Percentiles rank a stretch among this genome's conserved stretches.
Conservation (phyloP, 2,113 vertebrate genomes). For the Phocoena sinus region DNA sequence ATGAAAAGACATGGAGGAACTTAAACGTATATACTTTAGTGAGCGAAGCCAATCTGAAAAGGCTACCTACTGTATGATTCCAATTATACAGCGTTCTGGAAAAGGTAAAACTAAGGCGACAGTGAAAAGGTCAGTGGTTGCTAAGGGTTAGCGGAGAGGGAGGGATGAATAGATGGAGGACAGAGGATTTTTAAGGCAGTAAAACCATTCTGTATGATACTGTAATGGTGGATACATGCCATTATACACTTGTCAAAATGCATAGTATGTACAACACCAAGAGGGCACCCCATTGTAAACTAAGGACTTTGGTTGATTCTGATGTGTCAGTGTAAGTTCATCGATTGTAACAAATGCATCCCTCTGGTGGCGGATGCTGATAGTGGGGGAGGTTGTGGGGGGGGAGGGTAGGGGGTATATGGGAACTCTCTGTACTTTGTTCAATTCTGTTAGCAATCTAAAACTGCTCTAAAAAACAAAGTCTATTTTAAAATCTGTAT, state of each 20-base stretch:
- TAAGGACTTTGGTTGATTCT: not conserved
- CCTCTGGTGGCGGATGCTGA: not conserved
- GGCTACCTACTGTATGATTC: not conserved
- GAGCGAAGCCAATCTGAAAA: not conserved
- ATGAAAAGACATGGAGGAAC: not conserved
- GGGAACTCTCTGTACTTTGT: not conserved
- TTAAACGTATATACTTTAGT: not conserved
- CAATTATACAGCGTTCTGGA: not conserved
- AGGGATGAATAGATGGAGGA: not conserved
- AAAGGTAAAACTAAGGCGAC: not conserved
- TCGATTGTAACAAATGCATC: not conserved
- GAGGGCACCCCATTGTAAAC: not conserved
- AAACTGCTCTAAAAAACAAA: slow-evolving; percentile 16
- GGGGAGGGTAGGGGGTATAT: not conserved
- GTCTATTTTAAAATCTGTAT: not conserved
- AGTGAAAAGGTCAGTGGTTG: not conserved
- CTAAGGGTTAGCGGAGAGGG: not conserved
- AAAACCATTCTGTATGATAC: not conserved
- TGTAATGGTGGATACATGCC: not conserved
- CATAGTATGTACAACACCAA: not conserved
- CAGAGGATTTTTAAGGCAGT: not conserved
- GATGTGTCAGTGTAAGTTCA: not conserved
- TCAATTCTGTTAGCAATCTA: not conserved
- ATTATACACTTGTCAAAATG: slow-evolving; percentile 2
- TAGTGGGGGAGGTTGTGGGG: not conserved